These are phyloP conservation scores for Chrysolina americana DNA, from an alignment of 2,888 invertebrate species.

Conservation along the genomic window DNA sequence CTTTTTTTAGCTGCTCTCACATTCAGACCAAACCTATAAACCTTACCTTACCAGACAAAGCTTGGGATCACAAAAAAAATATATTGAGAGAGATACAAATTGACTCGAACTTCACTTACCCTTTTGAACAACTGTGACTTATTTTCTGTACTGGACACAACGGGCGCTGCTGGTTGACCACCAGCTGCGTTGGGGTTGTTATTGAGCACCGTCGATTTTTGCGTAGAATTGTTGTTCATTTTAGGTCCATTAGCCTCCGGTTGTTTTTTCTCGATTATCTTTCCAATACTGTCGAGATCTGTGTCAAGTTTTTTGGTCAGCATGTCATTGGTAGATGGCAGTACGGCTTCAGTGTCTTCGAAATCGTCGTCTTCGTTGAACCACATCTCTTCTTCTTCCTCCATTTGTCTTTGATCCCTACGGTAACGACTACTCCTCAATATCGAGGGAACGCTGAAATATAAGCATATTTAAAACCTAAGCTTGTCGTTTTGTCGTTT, in stretches of 20 bases:
- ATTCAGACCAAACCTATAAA: too few species aligned
- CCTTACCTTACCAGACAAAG: too few species aligned
- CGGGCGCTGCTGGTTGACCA: slow-evolving; percentile 67
- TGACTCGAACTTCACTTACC: slow-evolving; percentile 62
- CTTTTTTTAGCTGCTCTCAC: too few species aligned
- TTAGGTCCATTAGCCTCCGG: slow-evolving; percentile 65
- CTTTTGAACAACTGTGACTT: slow-evolving; percentile 71
- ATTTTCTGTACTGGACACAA: slow-evolving; percentile 64
- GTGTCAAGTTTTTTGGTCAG: slow-evolving; percentile 74
- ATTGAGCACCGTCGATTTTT: slow-evolving; percentile 68
- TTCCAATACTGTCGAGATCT: slow-evolving; percentile 73
- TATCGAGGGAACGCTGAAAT: slow-evolving; percentile 82
- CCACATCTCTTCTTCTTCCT: slow-evolving; percentile 99
- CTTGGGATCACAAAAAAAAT: too few species aligned
- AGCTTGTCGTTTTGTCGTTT: background rate
- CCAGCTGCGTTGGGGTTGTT: slow-evolving; percentile 66
- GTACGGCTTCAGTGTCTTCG: slow-evolving; percentile 81
- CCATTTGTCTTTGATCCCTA: slow-evolving; percentile 92
- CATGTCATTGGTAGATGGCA: slow-evolving; percentile 72
- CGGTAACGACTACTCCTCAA: slow-evolving; percentile 86
- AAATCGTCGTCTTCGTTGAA: slow-evolving; percentile 97
- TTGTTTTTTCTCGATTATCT: slow-evolving; percentile 58
- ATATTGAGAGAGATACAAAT: too few species aligned
- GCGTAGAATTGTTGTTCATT: slow-evolving; percentile 63
- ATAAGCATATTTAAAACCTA: background rate